A percentile compares a stretch with the other conserved stretches of the same genome.
phyloP scores from a whole-genome alignment of 92 coral and sea anemone species.

The Isaurus tuberculatus region DNA sequence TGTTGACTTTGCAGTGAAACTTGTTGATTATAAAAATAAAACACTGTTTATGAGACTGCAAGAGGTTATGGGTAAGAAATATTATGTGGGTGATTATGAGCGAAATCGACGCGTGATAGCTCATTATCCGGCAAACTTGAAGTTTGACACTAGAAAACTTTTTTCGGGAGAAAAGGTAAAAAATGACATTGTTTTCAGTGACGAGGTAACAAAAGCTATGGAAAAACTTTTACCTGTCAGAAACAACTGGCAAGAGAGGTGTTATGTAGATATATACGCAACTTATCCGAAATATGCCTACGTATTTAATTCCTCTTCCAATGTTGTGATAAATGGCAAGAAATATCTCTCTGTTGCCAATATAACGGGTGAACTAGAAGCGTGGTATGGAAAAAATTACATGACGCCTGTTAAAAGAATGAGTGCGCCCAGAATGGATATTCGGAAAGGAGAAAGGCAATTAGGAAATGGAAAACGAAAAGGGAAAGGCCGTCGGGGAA shows the following conservation, averaged over 20 bases:
- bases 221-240: constrained; percentile 10
- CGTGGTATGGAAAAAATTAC: constrained; percentile 28
- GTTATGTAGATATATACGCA: constrained; percentile 40
- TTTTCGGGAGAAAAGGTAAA: neutral
- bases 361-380: constrained; percentile 25
- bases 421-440: constrained; percentile 39
- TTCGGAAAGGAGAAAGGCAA: neutral
- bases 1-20: constrained; percentile 28
- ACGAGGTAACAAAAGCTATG: constrained; percentile 31
- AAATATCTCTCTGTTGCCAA: constrained; percentile 19
- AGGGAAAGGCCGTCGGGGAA: constrained; percentile 10
- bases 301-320: neutral
- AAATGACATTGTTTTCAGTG: constrained; percentile 9
- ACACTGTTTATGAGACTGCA: constrained; percentile 18
- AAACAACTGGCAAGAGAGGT: constrained; percentile 29
- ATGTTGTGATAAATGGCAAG: constrained; percentile 23
- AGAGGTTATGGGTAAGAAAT: constrained; percentile 29
- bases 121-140: constrained; percentile 31
- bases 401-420: constrained; percentile 21
- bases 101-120: constrained; percentile 39
- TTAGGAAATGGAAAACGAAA: neutral
- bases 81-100: constrained; percentile 38
- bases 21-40: constrained; percentile 30
- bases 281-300: constrained; percentile 35
- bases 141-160: constrained; percentile 14